phyloP scores from a whole-genome alignment of 2,888 invertebrate genomes.

The Caenorhabditis panamensis region DNA sequence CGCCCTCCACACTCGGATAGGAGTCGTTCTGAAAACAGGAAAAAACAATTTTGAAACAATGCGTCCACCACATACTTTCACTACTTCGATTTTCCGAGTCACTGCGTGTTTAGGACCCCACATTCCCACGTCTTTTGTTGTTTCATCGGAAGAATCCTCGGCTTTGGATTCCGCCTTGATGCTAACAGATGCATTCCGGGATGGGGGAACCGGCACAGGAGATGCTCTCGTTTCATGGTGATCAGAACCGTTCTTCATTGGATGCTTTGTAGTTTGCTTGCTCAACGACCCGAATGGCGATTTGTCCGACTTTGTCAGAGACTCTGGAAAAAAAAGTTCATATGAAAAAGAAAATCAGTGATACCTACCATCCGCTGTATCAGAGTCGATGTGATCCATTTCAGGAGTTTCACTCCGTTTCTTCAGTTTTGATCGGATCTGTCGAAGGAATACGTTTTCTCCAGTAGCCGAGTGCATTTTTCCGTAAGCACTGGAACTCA shows the following conservation, averaged over 20 bases:
- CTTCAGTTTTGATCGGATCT: slow-evolving; percentile 80
- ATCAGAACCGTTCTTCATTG: slow-evolving; percentile 26
- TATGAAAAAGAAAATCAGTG: not conserved
- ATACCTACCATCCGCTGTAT: slow-evolving; percentile 50
- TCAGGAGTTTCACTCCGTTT: slow-evolving; percentile 62
- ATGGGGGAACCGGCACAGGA: slow-evolving; percentile 54
- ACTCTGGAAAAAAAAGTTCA: slow-evolving; percentile 11
- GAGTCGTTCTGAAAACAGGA: slow-evolving; percentile 46
- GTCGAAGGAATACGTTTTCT: slow-evolving; percentile 64
- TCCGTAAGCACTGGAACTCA: slow-evolving; percentile 47
- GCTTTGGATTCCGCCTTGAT: slow-evolving; percentile 26
- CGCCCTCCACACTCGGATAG: slow-evolving; percentile 63
- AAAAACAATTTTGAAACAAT: slow-evolving; percentile 5
- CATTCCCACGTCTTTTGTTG: slow-evolving; percentile 48
- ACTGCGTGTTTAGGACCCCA: slow-evolving; percentile 59
- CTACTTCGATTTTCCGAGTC: slow-evolving; percentile 57
- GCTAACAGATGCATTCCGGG: slow-evolving; percentile 50
- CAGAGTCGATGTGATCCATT: slow-evolving; percentile 47
- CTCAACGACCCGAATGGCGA: slow-evolving; percentile 52
- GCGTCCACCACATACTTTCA: slow-evolving; percentile 26
- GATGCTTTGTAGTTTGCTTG: slow-evolving; percentile 26
- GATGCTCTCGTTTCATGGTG: slow-evolving; percentile 21
- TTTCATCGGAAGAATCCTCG: slow-evolving; percentile 50
- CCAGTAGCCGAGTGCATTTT: slow-evolving; percentile 34
- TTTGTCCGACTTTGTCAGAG: slow-evolving; percentile 45